Base-by-base conservation (phyloP, 2,888 invertebrate species). In the Hypsopygia costalis region DNA sequence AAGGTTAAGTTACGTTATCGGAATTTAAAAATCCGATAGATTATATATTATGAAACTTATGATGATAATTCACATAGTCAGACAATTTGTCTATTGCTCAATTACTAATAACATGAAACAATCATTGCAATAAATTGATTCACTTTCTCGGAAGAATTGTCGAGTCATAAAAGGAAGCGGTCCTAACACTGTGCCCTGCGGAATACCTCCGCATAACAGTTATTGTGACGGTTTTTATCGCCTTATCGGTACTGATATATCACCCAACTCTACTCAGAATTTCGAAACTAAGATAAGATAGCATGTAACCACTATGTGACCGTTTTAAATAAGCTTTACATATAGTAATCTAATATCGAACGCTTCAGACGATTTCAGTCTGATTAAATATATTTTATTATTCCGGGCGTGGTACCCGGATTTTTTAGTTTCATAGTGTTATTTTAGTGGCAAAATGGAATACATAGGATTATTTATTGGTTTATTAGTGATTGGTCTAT, bases 211-310 rank as follows among this genome's bases (percentile, higher is more conserved):
- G 45, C 50, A 43, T 49, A 41, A 38, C 44, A 46, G 22, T 30
- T 9, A 21, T 9, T 37, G 45, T 49, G 48, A 40, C 58, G 55
- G 51, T 37, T 33, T 48, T 58, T 68, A 69, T 69, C 65, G 8
- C 43, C 34, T 52, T 62, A 67, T 65, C 63, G 58, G 33, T 6
- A 45, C 46, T 51, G 56, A 66, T 70, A 65, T 67, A 80, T 80
- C 80, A 70, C 68, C 62, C 55, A 73, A 69, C 70, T 81, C 74
- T 82, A 79, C 76, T 56, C 51, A 73, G 82, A 79, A 83, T 82
- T 82, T 85, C 73, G 73, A 81, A 82, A 81, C 55, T 44, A 32
- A 52, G 83, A 85, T 85, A 81, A 83, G 74, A 76, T 75, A 74
- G 31, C 43, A 41, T 51, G 43, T 40, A 56, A 63, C 62, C 51